Conservation (phyloP, 2,113 vertebrate species). For the Leptosomus discolor region DNA sequence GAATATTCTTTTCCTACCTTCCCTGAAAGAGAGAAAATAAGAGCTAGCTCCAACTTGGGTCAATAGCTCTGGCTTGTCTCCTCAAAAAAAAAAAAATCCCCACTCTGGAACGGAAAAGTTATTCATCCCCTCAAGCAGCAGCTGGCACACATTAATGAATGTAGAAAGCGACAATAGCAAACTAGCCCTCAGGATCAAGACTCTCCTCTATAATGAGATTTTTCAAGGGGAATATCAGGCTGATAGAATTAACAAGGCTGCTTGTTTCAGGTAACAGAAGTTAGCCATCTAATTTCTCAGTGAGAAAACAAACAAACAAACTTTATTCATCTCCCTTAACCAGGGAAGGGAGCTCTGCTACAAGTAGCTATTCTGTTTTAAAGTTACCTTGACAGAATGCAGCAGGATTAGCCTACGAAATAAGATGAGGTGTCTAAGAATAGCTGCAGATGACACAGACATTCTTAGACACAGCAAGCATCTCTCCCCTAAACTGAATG, state of each 20-base stretch:
- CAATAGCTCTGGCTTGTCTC: not conserved
- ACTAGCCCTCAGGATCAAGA: not conserved
- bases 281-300: not conserved
- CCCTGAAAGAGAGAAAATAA: not conserved
- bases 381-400: not conserved
- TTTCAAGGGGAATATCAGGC: not conserved
- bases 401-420: not conserved
- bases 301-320: rapidly evolving
- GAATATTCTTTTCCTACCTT: not conserved
- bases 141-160: not conserved
- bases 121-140: not conserved
- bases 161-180: not conserved
- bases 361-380: not conserved
- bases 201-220: not conserved
- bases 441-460: not conserved
- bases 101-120: not conserved
- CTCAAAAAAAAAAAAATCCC: not conserved
- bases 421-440: not conserved
- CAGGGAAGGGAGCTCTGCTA: not conserved
- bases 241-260: not conserved
- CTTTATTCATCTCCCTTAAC: not conserved
- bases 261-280: not conserved
- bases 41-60: not conserved
- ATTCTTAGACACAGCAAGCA: not conserved
- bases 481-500: not conserved